These are phyloP conservation scores for Accipiter cooperii DNA, from an alignment of 2,113 vertebrate genomes.

Conservation along the genomic window DNA sequence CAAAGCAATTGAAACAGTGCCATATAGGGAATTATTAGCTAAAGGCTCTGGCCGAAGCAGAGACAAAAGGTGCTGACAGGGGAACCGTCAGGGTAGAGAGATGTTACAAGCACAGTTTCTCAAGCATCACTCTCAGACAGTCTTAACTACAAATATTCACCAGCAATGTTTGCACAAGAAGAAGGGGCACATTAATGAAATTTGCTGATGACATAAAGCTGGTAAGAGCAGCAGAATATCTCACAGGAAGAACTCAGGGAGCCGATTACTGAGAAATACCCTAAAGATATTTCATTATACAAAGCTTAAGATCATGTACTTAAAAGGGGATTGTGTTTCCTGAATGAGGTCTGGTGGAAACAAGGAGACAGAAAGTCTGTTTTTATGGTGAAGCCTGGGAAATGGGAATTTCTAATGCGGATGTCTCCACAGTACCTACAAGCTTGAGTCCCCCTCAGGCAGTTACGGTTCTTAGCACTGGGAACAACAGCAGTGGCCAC, in stretches of 20 bases:
- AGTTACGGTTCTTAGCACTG: not conserved
- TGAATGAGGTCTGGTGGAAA: not conserved
- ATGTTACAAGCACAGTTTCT: not conserved
- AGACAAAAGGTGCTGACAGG: slow-evolving; percentile 21
- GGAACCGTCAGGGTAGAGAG: not conserved
- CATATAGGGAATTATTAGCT: not conserved
- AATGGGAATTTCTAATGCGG: not conserved
- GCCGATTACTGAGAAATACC: not conserved
- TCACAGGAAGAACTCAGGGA: slow-evolving; percentile 6
- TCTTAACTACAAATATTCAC: not conserved
- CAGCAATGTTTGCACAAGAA: not conserved
- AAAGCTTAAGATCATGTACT: slow-evolving; percentile 6
- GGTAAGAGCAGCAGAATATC: not conserved
- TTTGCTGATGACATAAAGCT: not conserved
- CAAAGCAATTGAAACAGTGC: not conserved
- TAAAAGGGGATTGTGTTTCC: slow-evolving; percentile 24
- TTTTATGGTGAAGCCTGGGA: not conserved
- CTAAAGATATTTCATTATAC: slow-evolving; percentile 38
- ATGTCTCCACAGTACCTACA: not conserved
- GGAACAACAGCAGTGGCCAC: not conserved
- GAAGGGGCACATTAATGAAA: not conserved
- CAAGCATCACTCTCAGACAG: not conserved
- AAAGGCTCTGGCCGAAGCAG: not conserved
- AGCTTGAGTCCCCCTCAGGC: not conserved
- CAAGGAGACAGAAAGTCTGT: slow-evolving; percentile 6